Conservation (phyloP, 92 coral and sea anemone species). For the Chrysogorgia sp. region DNA sequence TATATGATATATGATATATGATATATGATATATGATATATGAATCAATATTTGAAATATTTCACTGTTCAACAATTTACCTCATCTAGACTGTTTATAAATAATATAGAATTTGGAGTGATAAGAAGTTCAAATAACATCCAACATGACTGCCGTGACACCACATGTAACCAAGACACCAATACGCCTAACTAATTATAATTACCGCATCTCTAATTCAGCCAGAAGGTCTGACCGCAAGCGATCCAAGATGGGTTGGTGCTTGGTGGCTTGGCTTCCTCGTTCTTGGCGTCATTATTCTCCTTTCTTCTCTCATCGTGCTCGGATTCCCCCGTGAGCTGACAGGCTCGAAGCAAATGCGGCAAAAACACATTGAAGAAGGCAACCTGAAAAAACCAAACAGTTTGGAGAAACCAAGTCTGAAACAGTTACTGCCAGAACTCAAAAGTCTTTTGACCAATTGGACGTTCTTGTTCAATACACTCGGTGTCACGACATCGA, state of each 20-base stretch:
- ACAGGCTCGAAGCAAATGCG: constrained; percentile 76
- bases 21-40: too few relatives aligned
- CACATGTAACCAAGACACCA: too few relatives aligned
- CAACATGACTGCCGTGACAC: too few relatives aligned
- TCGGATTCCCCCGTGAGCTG: constrained; percentile 81
- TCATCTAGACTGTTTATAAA: too few relatives aligned
- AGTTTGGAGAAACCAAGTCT: constrained; percentile 41
- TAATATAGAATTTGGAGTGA: too few relatives aligned
- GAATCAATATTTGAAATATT: too few relatives aligned
- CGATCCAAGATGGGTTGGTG: constrained; percentile 92
- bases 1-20: too few relatives aligned
- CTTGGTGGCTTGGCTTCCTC: constrained; percentile 93
- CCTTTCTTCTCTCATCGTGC: constrained; percentile 52
- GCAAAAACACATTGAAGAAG: constrained; percentile 64
- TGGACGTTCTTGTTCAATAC: constrained; percentile 47
- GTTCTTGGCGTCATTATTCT: constrained; percentile 61
- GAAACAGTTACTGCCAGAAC: constrained; percentile 66
- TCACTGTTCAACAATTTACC: too few relatives aligned
- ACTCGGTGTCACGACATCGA: constrained; percentile 54
- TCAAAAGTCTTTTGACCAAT: constrained; percentile 36
- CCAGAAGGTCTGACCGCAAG: constrained; percentile 75
- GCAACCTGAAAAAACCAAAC: constrained; percentile 60
- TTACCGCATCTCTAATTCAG: constrained; percentile 36
- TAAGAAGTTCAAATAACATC: too few relatives aligned
- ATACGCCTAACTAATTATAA: too few relatives aligned